Percentiles rank a stretch among this genome's conserved stretches.
phyloP scores from a whole-genome alignment of 1,140 invertebrate species.

The Leptinotarsa defecta region DNA sequence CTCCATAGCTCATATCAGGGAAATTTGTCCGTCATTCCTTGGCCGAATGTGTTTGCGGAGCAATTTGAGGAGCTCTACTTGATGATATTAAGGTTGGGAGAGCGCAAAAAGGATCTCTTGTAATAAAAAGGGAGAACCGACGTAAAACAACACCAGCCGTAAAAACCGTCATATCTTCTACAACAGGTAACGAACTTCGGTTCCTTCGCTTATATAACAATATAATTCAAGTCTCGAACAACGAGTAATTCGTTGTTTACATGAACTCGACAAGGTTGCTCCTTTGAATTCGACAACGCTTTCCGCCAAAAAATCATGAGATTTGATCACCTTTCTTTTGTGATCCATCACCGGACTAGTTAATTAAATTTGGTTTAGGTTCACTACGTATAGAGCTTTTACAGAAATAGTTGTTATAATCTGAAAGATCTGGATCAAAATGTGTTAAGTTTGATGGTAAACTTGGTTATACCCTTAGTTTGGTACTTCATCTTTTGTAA shows the following conservation, averaged over 20 bases:
- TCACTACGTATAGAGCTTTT: too few species aligned
- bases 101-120: constrained; percentile 18
- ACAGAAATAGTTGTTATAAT: too few species aligned
- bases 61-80: constrained; percentile 30
- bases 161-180: constrained; percentile 29
- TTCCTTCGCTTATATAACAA: constrained; percentile 16
- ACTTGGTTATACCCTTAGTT: too few species aligned
- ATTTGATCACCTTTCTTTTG: too few species aligned
- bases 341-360: too few species aligned
- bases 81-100: constrained; percentile 27
- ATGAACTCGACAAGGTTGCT: background rate
- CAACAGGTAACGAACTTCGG: constrained; percentile 29
- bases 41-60: constrained; percentile 27
- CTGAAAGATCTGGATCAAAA: too few species aligned
- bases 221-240: constrained; percentile 16
- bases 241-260: constrained; percentile 20
- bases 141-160: constrained; percentile 28
- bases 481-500: too few species aligned
- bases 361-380: too few species aligned
- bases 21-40: constrained; percentile 21
- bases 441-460: too few species aligned
- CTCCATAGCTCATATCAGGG: constrained; percentile 20
- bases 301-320: too few species aligned
- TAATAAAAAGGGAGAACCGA: constrained; percentile 20
- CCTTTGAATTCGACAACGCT: background rate